Conservation (phyloP, 2,888 invertebrate species). For the Hypena proboscidalis region DNA sequence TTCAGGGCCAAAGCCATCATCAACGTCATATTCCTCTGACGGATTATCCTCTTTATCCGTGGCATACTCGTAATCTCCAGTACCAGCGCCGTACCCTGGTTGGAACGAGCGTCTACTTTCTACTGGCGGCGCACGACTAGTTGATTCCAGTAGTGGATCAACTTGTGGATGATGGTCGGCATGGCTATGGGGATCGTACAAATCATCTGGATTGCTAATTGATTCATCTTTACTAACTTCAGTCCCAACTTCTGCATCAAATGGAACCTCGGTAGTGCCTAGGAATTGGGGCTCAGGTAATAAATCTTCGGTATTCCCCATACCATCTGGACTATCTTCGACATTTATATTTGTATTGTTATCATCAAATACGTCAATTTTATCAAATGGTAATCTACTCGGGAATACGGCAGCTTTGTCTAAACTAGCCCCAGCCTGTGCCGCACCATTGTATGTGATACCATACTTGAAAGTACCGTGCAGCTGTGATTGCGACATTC, state of each 20-base stretch:
- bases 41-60: conserved; percentile 67
- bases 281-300: conserved; percentile 25
- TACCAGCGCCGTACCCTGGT: conserved; percentile 53
- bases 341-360: conserved; percentile 72
- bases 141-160: conserved; percentile 32
- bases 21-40: conserved; percentile 74
- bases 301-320: conserved; percentile 40
- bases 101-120: conserved; percentile 71
- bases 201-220: conserved; percentile 48
- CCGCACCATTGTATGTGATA: conserved; percentile 91
- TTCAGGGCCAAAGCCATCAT: conserved; percentile 69
- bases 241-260: conserved; percentile 35
- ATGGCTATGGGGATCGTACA: conserved; percentile 61
- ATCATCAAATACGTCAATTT: conserved; percentile 75
- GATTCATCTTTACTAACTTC: conserved; percentile 43
- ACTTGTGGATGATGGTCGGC: conserved; percentile 69
- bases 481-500: conserved; percentile 93
- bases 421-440: conserved; percentile 92
- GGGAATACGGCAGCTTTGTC: conserved; percentile 82
- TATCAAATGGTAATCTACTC: conserved; percentile 71
- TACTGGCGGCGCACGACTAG: conserved; percentile 52
- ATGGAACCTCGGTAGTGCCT: conserved; percentile 39
- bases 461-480: conserved; percentile 93
- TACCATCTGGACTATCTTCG: conserved; percentile 35
- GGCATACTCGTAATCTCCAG: conserved; percentile 68